Evolutionary conservation across 2,797 vertebrate genomes (phyloP).

Genomic region (Salarias fasciatus): DNA sequence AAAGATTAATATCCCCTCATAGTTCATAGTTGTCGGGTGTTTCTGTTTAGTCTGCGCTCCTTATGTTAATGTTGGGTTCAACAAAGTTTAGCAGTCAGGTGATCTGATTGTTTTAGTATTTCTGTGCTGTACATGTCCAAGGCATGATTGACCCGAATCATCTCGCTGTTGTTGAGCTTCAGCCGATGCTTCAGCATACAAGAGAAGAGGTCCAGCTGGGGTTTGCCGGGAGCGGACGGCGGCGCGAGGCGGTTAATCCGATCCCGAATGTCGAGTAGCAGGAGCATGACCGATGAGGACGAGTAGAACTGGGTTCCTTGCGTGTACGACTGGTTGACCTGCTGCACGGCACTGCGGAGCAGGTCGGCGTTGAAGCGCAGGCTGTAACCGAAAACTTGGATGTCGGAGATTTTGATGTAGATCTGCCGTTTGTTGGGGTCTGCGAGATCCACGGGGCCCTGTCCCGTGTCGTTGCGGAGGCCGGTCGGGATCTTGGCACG

Average conservation of each 20-base stretch:
- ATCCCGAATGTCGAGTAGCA: constrained; percentile 98
- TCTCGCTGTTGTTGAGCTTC: constrained; percentile 98
- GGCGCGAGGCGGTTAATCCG: constrained; percentile 98
- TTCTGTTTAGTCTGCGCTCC: constrained; percentile 43
- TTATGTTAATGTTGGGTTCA: constrained; percentile 74
- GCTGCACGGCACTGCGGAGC: constrained; percentile 96
- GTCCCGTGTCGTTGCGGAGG: constrained; percentile 94
- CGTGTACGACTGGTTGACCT: constrained; percentile 98
- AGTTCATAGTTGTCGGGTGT: constrained; percentile 61
- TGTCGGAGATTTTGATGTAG: constrained; percentile 99
- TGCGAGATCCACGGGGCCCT: constrained; percentile 95
- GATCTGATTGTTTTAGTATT: constrained; percentile 98
- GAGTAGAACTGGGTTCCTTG: constrained; percentile 98
- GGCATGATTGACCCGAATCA: constrained; percentile 97
- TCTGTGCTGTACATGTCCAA: constrained; percentile 99
- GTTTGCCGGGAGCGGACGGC: constrained; percentile 93
- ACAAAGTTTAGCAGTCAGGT: constrained; percentile 98
- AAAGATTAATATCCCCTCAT: constrained; percentile 61
- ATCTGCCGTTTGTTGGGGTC: constrained; percentile 97
- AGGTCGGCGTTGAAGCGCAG: constrained; percentile 96
- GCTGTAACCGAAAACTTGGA: constrained; percentile 98
- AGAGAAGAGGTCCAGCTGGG: constrained; percentile 98
- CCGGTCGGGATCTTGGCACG: constrained; percentile 94
- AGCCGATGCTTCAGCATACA: constrained; percentile 99
- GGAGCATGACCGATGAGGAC: constrained; percentile 97